Percentiles rank a stretch among this genome's conserved stretches.
These are phyloP conservation scores for Terebella lapidaria DNA, from an alignment of 2,888 invertebrate species.

Conservation along the genomic window DNA sequence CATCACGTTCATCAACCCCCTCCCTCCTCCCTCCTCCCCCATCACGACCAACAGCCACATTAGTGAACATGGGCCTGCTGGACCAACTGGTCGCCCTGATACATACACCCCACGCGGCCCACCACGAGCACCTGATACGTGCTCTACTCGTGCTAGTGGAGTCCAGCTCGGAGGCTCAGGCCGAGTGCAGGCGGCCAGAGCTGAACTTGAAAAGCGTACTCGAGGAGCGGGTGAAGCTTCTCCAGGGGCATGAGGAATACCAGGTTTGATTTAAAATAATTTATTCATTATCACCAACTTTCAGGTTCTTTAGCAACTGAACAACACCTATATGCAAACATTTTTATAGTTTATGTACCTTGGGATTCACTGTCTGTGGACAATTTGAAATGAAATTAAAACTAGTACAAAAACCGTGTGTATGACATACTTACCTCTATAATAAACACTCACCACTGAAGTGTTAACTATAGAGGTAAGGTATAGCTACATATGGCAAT, in stretches of 20 bases:
- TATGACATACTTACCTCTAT: no score
- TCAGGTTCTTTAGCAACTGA: no score
- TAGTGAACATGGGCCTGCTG: conserved; percentile 52
- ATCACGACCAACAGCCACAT: conserved; percentile 33
- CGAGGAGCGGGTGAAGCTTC: conserved; percentile 44
- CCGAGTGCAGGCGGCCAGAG: conserved; percentile 55
- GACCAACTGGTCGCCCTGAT: conserved; percentile 50
- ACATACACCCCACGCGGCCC: conserved; percentile 35
- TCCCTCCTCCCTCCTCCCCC: no score
- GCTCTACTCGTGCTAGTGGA: conserved; percentile 56
- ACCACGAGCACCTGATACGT: conserved; percentile 58
- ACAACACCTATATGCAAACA: no score
- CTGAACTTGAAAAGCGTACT: conserved; percentile 54
- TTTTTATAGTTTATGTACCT: no score
- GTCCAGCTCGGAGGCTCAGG: conserved; percentile 50
- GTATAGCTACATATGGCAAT: no score
- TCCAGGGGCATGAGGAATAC: conserved; percentile 55
- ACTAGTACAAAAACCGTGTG: no score
- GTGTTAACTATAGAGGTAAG: no score
- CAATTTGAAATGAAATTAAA: no score
- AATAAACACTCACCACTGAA: no score
- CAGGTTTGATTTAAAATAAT: conserved; percentile 18
- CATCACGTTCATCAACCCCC: neutral
- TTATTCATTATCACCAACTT: no score
- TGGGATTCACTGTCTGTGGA: no score